Conservation (phyloP, 2,797 vertebrate genomes). For the Triplophysa yarkandensis region DNA sequence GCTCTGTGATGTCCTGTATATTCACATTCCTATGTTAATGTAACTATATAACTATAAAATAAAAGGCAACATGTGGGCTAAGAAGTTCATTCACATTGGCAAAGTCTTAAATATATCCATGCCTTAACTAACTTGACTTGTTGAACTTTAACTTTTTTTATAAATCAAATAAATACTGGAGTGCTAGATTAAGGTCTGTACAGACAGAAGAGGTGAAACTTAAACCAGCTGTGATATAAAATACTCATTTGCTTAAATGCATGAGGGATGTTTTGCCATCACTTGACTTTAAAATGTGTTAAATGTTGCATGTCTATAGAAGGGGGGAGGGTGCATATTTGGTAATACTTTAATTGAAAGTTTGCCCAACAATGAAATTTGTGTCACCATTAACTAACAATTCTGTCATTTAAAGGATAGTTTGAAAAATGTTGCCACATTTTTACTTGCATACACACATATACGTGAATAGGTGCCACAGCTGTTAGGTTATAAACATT, state of each 20-base stretch:
- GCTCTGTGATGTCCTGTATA: not conserved
- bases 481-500: too few relatives aligned
- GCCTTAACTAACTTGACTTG: not conserved
- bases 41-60: slow-evolving; percentile 26
- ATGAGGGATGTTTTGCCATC: not conserved
- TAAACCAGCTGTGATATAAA: not conserved
- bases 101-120: not conserved
- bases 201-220: too few relatives aligned
- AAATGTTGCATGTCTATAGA: not conserved
- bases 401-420: too few relatives aligned
- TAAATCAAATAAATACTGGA: not conserved
- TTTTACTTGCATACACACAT: too few relatives aligned
- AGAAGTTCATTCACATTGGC: not conserved
- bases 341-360: not conserved
- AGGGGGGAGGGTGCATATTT: not conserved
- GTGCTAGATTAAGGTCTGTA: not conserved
- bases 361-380: not conserved
- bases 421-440: too few relatives aligned
- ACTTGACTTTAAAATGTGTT: not conserved
- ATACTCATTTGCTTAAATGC: not conserved
- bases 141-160: not conserved
- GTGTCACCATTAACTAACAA: too few relatives aligned
- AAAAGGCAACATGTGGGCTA: slow-evolving; percentile 37
- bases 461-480: too few relatives aligned
- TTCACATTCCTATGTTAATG: not conserved